Evolutionary conservation across 2,797 vertebrate species (phyloP), one percentile per base, ranked within the genome.

Genomic region (Parauchenoglanis ngamensis): DNA sequence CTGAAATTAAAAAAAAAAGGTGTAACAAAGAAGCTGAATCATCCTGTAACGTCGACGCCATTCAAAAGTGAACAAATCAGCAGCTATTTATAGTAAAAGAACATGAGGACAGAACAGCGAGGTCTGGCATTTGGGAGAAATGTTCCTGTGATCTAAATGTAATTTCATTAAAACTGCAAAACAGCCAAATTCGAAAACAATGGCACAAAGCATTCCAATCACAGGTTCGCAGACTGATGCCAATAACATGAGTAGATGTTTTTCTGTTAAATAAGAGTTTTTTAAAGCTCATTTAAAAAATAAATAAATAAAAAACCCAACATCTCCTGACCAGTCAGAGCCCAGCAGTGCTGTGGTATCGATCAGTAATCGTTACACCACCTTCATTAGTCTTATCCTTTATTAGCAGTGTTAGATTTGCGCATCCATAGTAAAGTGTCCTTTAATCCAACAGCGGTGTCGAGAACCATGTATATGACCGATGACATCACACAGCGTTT

Each of bases 51-150:
- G n/a, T 28, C 25, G 11, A 67, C 54, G 65, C 76, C 80, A 80
- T 67, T 90, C 87, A 87, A 68, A 80, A 70, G 54, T 35, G 76
- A 70, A 65, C 65, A 87, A 87, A 73, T 67, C 85, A 54, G 49
- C 40, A 65, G 81, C 84, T 86, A 90, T 89, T 90, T 89, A 84
- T 76, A 90, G 83, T 17, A 31, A 79, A 49, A 88, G 83, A 67
- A 87, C 79, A 82, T 52, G 19, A 76, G 85, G 82, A 77, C 52
- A 80, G 46, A 83, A 90, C 40, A 89, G 83, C 25, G 78, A 75
- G 70, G 83, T 54, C 85, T 70, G 57, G 61, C 76, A 88, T 63
- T 82, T 84, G 54, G 61, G 54, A 46, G 77, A 81, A 88, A 87
- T 57, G 75, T 57, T 85, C 78, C 86, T 83, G 78, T 86, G 52